Evolutionary conservation across 2,113 vertebrate genomes (phyloP).

Genomic region (Calyptomena viridis): DNA sequence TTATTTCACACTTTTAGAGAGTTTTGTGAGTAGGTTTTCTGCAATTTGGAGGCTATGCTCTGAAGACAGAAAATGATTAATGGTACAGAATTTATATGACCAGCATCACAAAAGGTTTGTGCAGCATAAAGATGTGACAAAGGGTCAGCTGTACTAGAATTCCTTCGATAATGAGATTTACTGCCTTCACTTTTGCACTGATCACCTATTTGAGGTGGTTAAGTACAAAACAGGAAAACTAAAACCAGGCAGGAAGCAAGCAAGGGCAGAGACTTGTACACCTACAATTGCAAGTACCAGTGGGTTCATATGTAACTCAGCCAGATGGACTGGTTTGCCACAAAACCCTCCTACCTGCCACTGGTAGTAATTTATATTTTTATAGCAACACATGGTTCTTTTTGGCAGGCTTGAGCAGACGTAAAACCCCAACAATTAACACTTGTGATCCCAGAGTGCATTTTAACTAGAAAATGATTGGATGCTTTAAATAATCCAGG

Average conservation of each 20-base stretch:
- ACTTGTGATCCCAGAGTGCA: not conserved
- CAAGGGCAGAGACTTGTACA: not conserved
- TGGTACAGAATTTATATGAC: not conserved
- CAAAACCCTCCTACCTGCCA: not conserved
- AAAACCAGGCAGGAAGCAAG: not conserved
- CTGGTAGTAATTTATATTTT: constrained; percentile 8
- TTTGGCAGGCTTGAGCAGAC: constrained; percentile 21
- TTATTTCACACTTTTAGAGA: not conserved
- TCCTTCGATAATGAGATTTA: not conserved
- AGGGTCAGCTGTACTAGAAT: not conserved
- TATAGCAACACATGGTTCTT: not conserved
- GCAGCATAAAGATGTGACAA: not conserved
- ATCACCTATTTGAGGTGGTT: not conserved
- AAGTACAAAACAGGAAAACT: not conserved
- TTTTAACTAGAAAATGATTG: constrained; percentile 29
- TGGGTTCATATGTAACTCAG: not conserved
- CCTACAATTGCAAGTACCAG: not conserved
- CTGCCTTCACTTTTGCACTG: not conserved
- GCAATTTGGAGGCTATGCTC: not conserved
- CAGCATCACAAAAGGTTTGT: not conserved
- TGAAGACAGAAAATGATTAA: not conserved
- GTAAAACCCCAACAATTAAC: constrained; percentile 27
- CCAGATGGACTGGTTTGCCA: not conserved
- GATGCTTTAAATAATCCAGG: not conserved
- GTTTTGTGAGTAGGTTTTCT: not conserved